These are phyloP conservation scores for Gnathonemus longibarbis DNA, from an alignment of 2,113 vertebrate genomes.

Conservation along the genomic window DNA sequence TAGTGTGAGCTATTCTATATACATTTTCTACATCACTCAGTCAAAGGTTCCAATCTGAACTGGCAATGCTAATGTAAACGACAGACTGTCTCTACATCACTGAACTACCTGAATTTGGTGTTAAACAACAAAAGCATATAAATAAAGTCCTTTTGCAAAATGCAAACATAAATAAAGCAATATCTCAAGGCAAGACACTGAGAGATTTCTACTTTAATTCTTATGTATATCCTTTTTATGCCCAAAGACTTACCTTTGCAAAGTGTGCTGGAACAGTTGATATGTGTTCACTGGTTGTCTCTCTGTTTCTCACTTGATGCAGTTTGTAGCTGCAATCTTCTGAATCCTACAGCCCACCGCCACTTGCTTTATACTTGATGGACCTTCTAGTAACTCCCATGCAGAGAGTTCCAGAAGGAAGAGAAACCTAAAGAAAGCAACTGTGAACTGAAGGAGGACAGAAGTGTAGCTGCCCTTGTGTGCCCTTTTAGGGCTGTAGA, in stretches of 20 bases:
- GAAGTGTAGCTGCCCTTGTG: conserved; percentile 44
- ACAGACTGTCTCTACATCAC: background rate
- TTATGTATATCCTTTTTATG: background rate
- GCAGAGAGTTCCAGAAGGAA: conserved; percentile 65
- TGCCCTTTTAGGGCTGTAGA: conserved; percentile 62
- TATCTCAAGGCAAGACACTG: background rate
- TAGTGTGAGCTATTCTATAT: background rate
- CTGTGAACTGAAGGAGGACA: conserved; percentile 10
- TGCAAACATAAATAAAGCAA: background rate
- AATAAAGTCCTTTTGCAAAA: background rate
- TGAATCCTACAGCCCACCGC: conserved; percentile 20
- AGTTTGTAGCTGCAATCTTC: conserved; percentile 31
- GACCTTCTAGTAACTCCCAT: conserved; percentile 56
- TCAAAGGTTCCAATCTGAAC: background rate
- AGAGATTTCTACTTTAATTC: background rate
- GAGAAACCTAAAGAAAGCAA: conserved; percentile 26
- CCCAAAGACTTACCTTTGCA: conserved; percentile 9
- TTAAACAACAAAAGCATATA: background rate
- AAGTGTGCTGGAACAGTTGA: background rate
- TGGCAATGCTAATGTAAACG: background rate
- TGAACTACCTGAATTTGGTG: background rate
- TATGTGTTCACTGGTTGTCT: conserved; percentile 11
- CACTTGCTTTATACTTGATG: conserved; percentile 58
- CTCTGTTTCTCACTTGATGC: conserved; percentile 33
- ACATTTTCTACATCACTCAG: background rate